These are phyloP conservation scores for Cerastoderma edule DNA, from an alignment of 2,888 invertebrate species.

Conservation along the genomic window DNA sequence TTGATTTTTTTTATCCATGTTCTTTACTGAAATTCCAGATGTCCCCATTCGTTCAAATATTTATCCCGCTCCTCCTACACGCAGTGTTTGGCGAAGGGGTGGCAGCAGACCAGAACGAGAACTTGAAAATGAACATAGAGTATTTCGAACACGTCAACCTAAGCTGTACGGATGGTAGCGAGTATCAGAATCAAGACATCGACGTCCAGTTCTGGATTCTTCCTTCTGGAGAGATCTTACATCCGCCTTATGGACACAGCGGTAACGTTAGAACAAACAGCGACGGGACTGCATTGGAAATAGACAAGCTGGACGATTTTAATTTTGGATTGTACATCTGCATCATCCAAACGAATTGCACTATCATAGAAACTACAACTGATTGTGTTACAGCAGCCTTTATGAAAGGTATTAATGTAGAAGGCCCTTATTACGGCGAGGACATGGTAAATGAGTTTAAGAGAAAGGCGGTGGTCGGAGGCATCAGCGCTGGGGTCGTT, in stretches of 20 bases:
- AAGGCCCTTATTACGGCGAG: slow-evolving; percentile 29
- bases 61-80: too few relatives aligned
- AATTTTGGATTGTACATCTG: slow-evolving; percentile 24
- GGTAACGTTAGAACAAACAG: not conserved
- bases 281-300: not conserved
- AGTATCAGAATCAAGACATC: not conserved
- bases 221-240: slow-evolving; percentile 8
- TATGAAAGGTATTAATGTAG: slow-evolving; percentile 19
- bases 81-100: too few relatives aligned
- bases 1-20: too few relatives aligned
- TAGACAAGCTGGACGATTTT: slow-evolving; percentile 12
- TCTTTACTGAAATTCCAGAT: too few relatives aligned
- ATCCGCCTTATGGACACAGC: not conserved
- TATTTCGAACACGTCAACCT: slow-evolving; percentile 13
- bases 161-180: not conserved
- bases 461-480: slow-evolving; percentile 26
- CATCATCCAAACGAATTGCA: slow-evolving; percentile 1
- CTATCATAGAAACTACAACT: not conserved
- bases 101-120: too few relatives aligned
- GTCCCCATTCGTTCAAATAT: too few relatives aligned
- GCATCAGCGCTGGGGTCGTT: slow-evolving; percentile 21
- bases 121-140: not conserved
- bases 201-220: slow-evolving; percentile 12
- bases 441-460: slow-evolving; percentile 8
- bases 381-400: not conserved